These are phyloP conservation scores for Bombyx huttoni DNA, from an alignment of 2,888 invertebrate genomes.

Conservation along the genomic window DNA sequence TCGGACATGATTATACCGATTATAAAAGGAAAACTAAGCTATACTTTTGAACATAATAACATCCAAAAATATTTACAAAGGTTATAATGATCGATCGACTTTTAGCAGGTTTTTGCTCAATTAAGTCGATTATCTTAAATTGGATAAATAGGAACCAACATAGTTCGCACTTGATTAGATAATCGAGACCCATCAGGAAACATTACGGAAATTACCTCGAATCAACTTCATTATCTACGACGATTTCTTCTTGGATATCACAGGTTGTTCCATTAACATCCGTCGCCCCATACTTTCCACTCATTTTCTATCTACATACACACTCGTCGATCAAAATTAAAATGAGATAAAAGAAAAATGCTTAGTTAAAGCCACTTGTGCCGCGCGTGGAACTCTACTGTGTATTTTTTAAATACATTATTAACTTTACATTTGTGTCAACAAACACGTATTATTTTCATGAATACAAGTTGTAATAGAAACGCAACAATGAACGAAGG, in stretches of 20 bases:
- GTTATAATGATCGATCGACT: too few species aligned
- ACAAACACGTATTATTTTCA: slow-evolving; percentile 13
- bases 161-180: slow-evolving; percentile 20
- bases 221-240: slow-evolving; percentile 27
- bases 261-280: slow-evolving; percentile 29
- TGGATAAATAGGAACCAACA: slow-evolving; percentile 33
- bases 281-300: slow-evolving; percentile 53
- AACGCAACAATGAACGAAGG: slow-evolving; percentile 12
- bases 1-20: too few species aligned
- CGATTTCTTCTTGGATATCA: slow-evolving; percentile 29
- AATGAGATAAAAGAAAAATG: not conserved
- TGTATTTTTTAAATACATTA: not conserved
- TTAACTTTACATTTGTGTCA: slow-evolving; percentile 21
- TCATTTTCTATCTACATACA: slow-evolving; percentile 25
- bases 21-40: too few species aligned
- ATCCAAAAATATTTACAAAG: too few species aligned
- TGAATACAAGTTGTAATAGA: slow-evolving; percentile 12
- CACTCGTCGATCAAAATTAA: not conserved
- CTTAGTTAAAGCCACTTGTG: not conserved
- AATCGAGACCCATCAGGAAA: slow-evolving; percentile 12
- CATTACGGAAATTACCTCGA: slow-evolving; percentile 32
- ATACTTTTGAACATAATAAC: too few species aligned
- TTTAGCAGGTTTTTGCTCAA: not conserved
- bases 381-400: not conserved
- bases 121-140: slow-evolving; percentile 24